Conservation (phyloP, 64 coral and sea anemone species). For the Cladopsammia gracilis region DNA sequence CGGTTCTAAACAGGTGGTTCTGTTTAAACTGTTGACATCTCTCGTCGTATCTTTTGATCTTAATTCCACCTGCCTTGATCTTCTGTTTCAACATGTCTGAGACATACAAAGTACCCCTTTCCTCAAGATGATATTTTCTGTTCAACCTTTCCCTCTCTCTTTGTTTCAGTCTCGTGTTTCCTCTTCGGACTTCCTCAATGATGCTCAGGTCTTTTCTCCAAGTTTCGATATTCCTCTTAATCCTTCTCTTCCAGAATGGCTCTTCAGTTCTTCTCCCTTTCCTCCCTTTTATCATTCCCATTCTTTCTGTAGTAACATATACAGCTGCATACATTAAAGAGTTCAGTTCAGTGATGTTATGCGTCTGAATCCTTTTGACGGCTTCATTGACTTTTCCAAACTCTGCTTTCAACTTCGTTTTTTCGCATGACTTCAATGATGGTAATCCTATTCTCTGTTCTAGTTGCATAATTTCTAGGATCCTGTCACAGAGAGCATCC, state of each 20-base stretch:
- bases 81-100: background rate
- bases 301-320: too few species aligned
- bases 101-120: slow-evolving; percentile 43
- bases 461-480: slow-evolving; percentile 35
- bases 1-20: slow-evolving; percentile 8
- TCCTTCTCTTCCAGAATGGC: too few species aligned
- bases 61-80: slow-evolving; percentile 21
- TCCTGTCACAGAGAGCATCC: background rate
- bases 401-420: slow-evolving; percentile 15
- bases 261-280: too few species aligned
- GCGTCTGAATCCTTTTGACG: background rate
- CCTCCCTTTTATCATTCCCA: too few species aligned
- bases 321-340: slow-evolving; percentile 36
- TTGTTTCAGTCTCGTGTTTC: too few species aligned
- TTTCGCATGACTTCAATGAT: slow-evolving; percentile 55
- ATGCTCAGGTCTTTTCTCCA: too few species aligned
- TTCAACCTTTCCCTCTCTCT: too few species aligned
- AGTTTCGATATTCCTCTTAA: too few species aligned
- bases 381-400: background rate
- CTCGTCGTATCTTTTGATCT: slow-evolving; percentile 31
- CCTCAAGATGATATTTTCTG: slow-evolving; percentile 23
- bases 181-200: too few species aligned
- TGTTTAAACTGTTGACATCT: slow-evolving; percentile 13
- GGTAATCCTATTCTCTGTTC: slow-evolving; percentile 48
- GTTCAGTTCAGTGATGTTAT: slow-evolving; percentile 25